Base-by-base conservation (phyloP, 2,888 invertebrate genomes). In the Synergus laeviventris region DNA sequence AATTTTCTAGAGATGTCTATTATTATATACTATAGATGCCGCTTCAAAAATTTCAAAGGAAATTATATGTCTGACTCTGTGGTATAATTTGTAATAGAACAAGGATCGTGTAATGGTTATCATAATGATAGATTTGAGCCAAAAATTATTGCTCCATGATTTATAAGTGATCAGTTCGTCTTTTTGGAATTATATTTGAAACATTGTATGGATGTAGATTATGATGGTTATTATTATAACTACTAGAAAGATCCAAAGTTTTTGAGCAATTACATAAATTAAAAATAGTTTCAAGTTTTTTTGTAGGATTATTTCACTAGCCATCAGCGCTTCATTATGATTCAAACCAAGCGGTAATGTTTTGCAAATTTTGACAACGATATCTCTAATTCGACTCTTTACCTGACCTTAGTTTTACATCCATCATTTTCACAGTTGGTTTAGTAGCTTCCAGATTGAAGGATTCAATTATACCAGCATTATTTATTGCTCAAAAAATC, bases 271-370 rank as follows among this genome's bases (percentile, higher is more conserved):
- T 31, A 31, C 31, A 5, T 31, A 5, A 5, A 5, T 31, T 5
- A 5, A 31, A 0, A 31, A 31, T 31, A 5, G 36, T 36, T 61
- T 61, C 36, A 36, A 61, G 61, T 61, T 36, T 61, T 36, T 36
- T 36, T 36, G 36, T 31, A 31, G 7, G n/a, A n/a, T 61, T 61
- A 36, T 36, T 36, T 45, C 70, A 70, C 24, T 24, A 54, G 49
- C 18, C 70, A 70, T 70, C 70, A 70, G n/a, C 70, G 54, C 70
- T 11, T 70, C 49, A 54, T 70, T 70, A 49, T 54, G 70, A 70
- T 70, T 70, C 49, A 70, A 70, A 70, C 16, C 36, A 70, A 54
- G 70, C 70, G 31, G 36, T 49, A 54, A 62, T 62, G 18, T 54
- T n/a, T 11, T 36, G 36, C 31, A 54, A 36, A 70, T 54, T 70